Percentiles rank a stretch among this genome's conserved stretches.
phyloP scores from a whole-genome alignment of 2,113 vertebrate genomes.

The Psittacus erithacus region DNA sequence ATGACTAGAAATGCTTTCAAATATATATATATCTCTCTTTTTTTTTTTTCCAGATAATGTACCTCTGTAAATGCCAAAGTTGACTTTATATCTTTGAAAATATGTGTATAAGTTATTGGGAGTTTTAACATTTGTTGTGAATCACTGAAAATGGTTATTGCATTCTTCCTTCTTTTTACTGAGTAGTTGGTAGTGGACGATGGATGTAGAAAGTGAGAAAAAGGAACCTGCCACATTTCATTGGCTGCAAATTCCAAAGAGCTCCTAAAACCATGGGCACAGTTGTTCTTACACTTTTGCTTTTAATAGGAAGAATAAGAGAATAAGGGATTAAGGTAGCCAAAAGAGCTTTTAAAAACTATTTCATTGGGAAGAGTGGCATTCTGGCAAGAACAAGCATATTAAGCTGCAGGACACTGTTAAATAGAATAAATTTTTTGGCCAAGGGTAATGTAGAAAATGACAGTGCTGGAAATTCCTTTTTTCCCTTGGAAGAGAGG shows the following conservation, averaged over 20 bases:
- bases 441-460: conserved; percentile 15
- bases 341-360: conserved; percentile 41
- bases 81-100: conserved; percentile 31
- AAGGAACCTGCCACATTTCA: neutral
- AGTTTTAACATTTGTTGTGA: neutral
- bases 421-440: conserved; percentile 28
- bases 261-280: neutral
- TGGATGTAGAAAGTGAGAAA: neutral
- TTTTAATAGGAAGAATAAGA: conserved; percentile 11
- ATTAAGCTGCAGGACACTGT: conserved; percentile 37
- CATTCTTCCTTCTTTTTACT: neutral
- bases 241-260: neutral
- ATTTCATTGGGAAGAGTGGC: conserved; percentile 17
- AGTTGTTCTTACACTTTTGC: neutral
- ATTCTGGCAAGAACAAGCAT: conserved; percentile 47
- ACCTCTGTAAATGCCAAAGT: conserved; percentile 21
- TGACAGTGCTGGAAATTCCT: neutral
- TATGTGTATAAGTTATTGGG: neutral
- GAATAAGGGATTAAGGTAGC: neutral
- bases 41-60: neutral
- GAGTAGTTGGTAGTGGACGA: neutral
- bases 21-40: neutral
- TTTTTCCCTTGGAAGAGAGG: neutral
- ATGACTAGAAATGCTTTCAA: conserved; percentile 53
- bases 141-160: neutral